A percentile compares a stretch with the other conserved stretches of the same genome.
Evolutionary conservation across 2,113 vertebrate species (phyloP).

Genomic region (Brienomyrus brachyistius): DNA sequence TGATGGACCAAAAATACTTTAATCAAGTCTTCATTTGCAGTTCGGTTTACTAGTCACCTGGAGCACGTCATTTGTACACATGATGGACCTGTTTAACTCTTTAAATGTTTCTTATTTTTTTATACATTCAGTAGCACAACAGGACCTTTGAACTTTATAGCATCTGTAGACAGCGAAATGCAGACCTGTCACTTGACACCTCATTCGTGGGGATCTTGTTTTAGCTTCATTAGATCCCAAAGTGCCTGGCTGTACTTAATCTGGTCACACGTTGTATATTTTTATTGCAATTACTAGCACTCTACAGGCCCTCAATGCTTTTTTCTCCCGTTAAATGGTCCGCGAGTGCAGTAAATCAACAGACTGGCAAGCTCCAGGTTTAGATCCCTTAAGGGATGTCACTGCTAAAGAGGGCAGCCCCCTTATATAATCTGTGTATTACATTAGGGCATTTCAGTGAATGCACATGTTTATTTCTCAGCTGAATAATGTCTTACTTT

Average conservation of each 20-base stretch:
- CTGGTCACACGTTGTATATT: conserved; percentile 3
- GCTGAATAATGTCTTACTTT: neutral
- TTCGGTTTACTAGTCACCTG: conserved; percentile 34
- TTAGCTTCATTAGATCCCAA: neutral
- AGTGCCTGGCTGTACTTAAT: neutral
- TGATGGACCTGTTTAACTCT: conserved; percentile 18
- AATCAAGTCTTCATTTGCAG: conserved; percentile 31
- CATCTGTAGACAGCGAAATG: neutral
- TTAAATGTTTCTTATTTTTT: neutral
- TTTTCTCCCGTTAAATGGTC: conserved; percentile 1
- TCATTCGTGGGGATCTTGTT: neutral
- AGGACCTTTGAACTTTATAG: neutral
- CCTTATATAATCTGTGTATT: neutral
- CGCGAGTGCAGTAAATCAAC: neutral
- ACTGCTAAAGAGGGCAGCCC: neutral
- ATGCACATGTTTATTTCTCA: neutral
- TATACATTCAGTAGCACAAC: neutral
- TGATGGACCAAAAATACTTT: conserved; percentile 42
- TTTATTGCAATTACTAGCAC: conserved; percentile 6
- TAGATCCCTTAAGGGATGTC: neutral
- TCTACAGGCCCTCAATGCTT: neutral
- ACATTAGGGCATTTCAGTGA: neutral
- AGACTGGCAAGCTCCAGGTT: neutral
- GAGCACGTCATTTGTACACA: conserved; percentile 33
- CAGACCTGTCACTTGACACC: neutral